Evolutionary conservation across 2,888 invertebrate genomes (phyloP).

Genomic region (Quadroppia sp.): DNA sequence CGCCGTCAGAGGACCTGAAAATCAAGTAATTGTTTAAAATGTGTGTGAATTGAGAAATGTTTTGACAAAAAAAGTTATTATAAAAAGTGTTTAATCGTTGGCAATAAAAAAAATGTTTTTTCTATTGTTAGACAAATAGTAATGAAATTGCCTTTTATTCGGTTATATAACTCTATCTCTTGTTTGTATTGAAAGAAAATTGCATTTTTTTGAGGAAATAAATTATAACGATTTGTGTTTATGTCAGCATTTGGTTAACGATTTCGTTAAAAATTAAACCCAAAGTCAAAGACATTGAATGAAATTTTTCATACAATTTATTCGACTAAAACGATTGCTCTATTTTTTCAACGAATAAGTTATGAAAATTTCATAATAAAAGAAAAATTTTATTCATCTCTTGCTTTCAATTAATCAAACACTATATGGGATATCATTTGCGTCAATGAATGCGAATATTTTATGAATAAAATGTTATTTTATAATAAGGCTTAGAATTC

Average conservation of each 20-base stretch:
- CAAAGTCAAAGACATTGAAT: not conserved
- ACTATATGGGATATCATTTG: not conserved
- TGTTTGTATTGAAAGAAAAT: too few species aligned
- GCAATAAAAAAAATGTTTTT: too few species aligned
- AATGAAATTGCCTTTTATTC: not conserved
- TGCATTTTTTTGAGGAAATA: not conserved
- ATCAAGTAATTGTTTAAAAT: not conserved
- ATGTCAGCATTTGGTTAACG: too few species aligned
- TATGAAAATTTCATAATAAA: not conserved
- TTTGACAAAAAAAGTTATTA: too few species aligned
- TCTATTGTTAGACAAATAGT: not conserved
- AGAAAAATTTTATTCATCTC: not conserved
- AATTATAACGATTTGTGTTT: too few species aligned
- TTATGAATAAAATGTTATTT: not conserved
- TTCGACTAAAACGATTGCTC: slow-evolving; percentile 21
- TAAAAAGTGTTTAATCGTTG: too few species aligned
- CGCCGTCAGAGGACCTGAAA: slow-evolving; percentile 65
- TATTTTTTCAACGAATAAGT: not conserved
- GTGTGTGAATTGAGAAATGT: too few species aligned
- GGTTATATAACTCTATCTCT: not conserved
- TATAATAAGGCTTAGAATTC: not conserved
- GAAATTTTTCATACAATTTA: not conserved
- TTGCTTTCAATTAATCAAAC: slow-evolving; percentile 2
- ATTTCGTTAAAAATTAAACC: too few species aligned
- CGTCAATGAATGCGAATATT: not conserved